Conservation (phyloP, 30 jellyfish, hydroid and myxozoan genomes). For the Aurelia aurita region DNA sequence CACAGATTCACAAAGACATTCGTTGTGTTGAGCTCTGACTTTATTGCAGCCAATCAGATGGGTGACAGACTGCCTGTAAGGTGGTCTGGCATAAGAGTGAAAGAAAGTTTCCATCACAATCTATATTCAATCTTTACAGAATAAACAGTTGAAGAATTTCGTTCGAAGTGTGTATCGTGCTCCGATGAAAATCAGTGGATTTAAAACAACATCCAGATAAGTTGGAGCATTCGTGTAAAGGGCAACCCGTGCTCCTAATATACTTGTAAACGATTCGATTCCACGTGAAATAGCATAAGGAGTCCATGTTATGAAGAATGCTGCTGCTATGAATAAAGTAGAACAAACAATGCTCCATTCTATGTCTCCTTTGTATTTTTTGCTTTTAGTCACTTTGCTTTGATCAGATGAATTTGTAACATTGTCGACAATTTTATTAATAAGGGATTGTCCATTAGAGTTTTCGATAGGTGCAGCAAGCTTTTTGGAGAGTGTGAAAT, state of each 20-base stretch:
- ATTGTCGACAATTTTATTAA: background rate
- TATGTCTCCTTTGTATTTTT: too few species aligned
- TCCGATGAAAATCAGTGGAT: conserved; percentile 45
- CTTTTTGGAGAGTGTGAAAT: too few species aligned
- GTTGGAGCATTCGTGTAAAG: conserved; percentile 51
- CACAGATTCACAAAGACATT: too few species aligned
- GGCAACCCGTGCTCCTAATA: conserved; percentile 4
- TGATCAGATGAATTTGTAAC: too few species aligned
- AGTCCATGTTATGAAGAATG: conserved; percentile 45
- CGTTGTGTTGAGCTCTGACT: too few species aligned
- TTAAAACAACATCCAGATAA: conserved; percentile 30
- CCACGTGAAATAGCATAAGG: conserved; percentile 36
- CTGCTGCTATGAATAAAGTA: conserved; percentile 31
- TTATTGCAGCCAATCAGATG: too few species aligned
- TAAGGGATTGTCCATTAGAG: too few species aligned
- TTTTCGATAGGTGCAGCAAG: too few species aligned
- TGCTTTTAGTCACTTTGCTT: too few species aligned
- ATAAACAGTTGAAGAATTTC: background rate
- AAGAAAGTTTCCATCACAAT: too few species aligned
- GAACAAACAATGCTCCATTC: conserved; percentile 43
- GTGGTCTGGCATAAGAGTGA: too few species aligned
- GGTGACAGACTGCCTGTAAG: too few species aligned
- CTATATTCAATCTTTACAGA: background rate
- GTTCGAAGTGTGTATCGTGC: conserved; percentile 33
- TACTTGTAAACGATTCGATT: conserved; percentile 10